Conservation (phyloP, 1,140 invertebrate species). For the Eumeta japonica region DNA sequence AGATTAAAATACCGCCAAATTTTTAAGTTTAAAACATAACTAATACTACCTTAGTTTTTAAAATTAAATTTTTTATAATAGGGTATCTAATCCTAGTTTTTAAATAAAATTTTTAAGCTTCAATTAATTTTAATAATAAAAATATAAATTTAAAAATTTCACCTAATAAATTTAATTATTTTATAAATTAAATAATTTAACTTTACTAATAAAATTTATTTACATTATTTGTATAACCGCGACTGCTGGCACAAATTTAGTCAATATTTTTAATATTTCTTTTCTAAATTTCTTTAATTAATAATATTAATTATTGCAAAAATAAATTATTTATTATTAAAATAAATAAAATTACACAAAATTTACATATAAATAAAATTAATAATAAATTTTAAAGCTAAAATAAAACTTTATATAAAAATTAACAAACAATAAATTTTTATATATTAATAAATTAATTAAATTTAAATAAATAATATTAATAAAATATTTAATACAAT, state of each 20-base stretch:
- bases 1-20: conserved; percentile 58
- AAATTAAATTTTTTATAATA: conserved; percentile 51
- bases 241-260: conserved; percentile 60
- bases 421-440: conserved; percentile 54
- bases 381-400: conserved; percentile 27
- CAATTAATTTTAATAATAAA: conserved; percentile 30
- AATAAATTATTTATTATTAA: conserved; percentile 26
- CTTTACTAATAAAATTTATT: conserved; percentile 25
- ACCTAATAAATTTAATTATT: conserved; percentile 28
- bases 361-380: conserved; percentile 41
- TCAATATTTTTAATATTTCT: conserved; percentile 36
- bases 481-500: too few species aligned
- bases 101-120: conserved; percentile 31
- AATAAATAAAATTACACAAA: conserved; percentile 37
- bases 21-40: conserved; percentile 58
- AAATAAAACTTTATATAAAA: conserved; percentile 34
- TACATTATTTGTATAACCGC: conserved; percentile 55
- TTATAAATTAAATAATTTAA: conserved; percentile 39
- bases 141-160: conserved; percentile 36
- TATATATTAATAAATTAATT: too few species aligned
- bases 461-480: too few species aligned
- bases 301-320: conserved; percentile 43
- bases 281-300: conserved; percentile 46
- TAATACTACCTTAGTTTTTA: conserved; percentile 45
- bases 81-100: conserved; percentile 69